These are phyloP conservation scores for Oncorhynchus kisutch DNA, from an alignment of 2,113 vertebrate genomes.

Conservation along the genomic window DNA sequence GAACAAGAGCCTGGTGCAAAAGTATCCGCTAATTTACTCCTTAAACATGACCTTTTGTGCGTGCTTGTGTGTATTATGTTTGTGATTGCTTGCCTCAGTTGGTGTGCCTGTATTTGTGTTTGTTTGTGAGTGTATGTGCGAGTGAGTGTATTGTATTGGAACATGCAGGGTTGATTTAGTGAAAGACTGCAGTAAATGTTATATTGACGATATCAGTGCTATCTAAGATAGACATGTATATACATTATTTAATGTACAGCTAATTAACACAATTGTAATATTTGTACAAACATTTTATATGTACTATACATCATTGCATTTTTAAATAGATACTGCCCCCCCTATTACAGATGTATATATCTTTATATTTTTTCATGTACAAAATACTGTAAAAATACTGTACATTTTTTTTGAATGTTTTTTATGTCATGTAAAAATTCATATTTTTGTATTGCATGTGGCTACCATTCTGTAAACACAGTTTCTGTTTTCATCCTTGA, in stretches of 20 bases:
- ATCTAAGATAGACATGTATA: conserved; percentile 62
- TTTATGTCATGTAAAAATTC: conserved; percentile 77
- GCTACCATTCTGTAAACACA: conserved; percentile 72
- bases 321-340: conserved; percentile 73
- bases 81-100: conserved; percentile 53
- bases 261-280: conserved; percentile 64
- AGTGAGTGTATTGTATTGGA: background rate
- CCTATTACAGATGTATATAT: conserved; percentile 74
- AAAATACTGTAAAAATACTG: conserved; percentile 69
- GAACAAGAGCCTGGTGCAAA: conserved; percentile 50
- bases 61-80: conserved; percentile 51
- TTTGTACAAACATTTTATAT: conserved; percentile 78
- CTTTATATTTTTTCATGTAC: conserved; percentile 77
- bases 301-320: conserved; percentile 66
- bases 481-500: conserved; percentile 76
- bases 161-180: conserved; percentile 37
- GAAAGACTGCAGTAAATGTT: conserved; percentile 57
- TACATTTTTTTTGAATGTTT: conserved; percentile 73
- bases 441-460: conserved; percentile 86
- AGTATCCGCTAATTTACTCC: conserved; percentile 61
- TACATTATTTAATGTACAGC: conserved; percentile 77
- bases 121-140: conserved; percentile 18
- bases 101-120: conserved; percentile 51
- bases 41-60: conserved; percentile 64
- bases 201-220: conserved; percentile 54